Base-by-base conservation (phyloP, 2,113 vertebrate species). In the Leptobrachium ailaonicum region DNA sequence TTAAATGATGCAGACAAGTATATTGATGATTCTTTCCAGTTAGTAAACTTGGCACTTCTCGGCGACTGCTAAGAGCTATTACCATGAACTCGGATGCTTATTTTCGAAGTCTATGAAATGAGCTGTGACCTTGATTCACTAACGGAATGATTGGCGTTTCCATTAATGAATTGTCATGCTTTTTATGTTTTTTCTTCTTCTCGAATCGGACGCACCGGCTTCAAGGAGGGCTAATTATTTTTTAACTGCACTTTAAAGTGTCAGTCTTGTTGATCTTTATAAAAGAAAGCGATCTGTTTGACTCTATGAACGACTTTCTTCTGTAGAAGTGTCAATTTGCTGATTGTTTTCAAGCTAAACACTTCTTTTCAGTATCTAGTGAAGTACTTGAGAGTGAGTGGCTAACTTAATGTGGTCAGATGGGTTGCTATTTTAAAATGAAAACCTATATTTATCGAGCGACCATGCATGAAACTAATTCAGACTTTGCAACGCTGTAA, bases 131-230 rank as follows among this genome's bases (percentile, higher is more conserved):
- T 74, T 80, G 50, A 80, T 67, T 63, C 67, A 32, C 47, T n/a
- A 43, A 72, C 50, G 58, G 77, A 80, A 45, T 80, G 78, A 80
- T 80, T 80, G 63, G 62, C 43, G 50, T 80, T 73, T n/a, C 20
- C 14, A n/a, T 54, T 80, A 80, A 80, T 80, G 71, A 80, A 80
- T 73, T 73, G 71, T 67, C 71, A 45, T 74, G 78, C 54, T 43
- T 68, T 78, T 64, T 60, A 32, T 32, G 20, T 32, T 32, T 60
- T 47, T 69, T 68, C 41, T 78, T 70, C 58, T 43, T 42, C 20
- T 73, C n/a, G 32, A 73, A 72, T 45, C 64, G 41, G 50, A 67
- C 73, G 71, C 43, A 64, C 50, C 60, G 47, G 41, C 64, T 72
- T 67, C 2, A 40, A 68, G 41, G 44, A 12, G 54, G 47, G n/a